A percentile compares a stretch with the other conserved stretches of the same genome.
Conservation (phyloP, 1,140 invertebrate genomes). For the Megalopta genalis region DNA sequence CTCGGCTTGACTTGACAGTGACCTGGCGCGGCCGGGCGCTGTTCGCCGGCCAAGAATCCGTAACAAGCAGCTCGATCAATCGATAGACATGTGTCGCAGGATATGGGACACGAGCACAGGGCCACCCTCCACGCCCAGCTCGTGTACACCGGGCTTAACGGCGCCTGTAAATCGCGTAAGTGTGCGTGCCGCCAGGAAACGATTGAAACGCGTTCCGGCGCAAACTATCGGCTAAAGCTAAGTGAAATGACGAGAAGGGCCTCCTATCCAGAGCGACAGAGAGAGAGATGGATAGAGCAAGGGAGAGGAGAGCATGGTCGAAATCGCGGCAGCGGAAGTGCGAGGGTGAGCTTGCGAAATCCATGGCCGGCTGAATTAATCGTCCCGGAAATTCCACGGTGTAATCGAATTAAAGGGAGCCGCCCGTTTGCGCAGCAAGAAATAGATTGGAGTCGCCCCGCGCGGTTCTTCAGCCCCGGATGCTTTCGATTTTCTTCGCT, state of each 20-base stretch:
- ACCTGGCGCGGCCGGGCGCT: no score
- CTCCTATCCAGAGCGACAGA: no score
- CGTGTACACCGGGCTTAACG: slow-evolving; percentile 52
- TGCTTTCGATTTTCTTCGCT: slow-evolving; percentile 25
- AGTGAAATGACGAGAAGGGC: slow-evolving; percentile 36
- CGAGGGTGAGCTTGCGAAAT: slow-evolving; percentile 2
- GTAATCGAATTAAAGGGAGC: slow-evolving; percentile 52
- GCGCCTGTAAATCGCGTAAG: slow-evolving; percentile 46
- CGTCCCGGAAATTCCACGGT: slow-evolving; percentile 33
- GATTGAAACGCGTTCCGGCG: slow-evolving; percentile 32
- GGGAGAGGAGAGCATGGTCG: no score
- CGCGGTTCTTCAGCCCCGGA: neutral
- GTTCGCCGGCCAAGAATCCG: neutral
- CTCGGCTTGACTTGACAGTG: no score
- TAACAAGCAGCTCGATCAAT: slow-evolving; percentile 5
- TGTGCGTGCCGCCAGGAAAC: slow-evolving; percentile 1
- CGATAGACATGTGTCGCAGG: slow-evolving; percentile 19
- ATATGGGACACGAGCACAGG: slow-evolving; percentile 13
- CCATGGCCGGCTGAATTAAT: slow-evolving; percentile 36
- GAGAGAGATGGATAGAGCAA: no score
- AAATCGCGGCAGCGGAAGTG: neutral
- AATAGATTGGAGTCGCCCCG: slow-evolving; percentile 27
- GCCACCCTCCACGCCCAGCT: slow-evolving; percentile 40
- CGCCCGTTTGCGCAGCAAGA: slow-evolving; percentile 25
- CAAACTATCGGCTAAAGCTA: slow-evolving; percentile 42